These are phyloP conservation scores for Girardinichthys multiradiatus DNA, from an alignment of 2,113 vertebrate species.

Conservation along the genomic window DNA sequence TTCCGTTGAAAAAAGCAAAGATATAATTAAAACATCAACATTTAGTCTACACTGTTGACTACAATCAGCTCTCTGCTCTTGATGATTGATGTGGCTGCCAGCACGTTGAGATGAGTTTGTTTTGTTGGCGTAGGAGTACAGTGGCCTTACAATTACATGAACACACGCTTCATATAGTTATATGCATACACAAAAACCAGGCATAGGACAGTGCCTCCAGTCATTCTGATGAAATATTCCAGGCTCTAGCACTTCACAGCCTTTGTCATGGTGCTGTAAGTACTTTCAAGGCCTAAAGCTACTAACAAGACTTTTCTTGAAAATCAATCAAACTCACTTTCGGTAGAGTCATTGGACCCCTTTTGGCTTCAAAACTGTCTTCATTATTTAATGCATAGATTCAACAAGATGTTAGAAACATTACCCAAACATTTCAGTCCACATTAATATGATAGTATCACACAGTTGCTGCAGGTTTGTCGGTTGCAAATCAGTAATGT, in stretches of 20 bases:
- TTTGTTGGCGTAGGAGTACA: conserved; percentile 44
- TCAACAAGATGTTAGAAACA: too few relatives aligned
- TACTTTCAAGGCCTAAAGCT: not conserved
- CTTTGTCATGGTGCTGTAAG: conserved; percentile 61
- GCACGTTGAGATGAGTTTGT: conserved; percentile 44
- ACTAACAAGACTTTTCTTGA: too few relatives aligned
- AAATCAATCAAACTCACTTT: too few relatives aligned
- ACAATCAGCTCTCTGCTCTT: conserved; percentile 3
- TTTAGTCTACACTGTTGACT: not conserved
- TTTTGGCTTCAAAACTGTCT: too few relatives aligned
- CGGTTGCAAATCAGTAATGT: too few relatives aligned
- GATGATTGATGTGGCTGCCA: conserved; percentile 31
- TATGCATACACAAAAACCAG: not conserved
- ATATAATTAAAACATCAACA: conserved; percentile 60
- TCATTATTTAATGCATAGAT: too few relatives aligned
- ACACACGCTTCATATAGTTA: not conserved
- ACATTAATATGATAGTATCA: too few relatives aligned
- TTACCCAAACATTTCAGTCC: too few relatives aligned
- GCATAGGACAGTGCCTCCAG: conserved; percentile 15
- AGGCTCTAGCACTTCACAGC: conserved; percentile 21
- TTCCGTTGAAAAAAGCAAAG: conserved; percentile 39
- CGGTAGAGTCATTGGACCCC: too few relatives aligned
- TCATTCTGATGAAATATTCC: conserved; percentile 20
- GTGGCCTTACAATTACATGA: conserved; percentile 7
- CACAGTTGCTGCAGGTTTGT: too few relatives aligned